Evolutionary conservation across 2,888 invertebrate genomes (phyloP).

Genomic region (Hydroisotoma schaefferi): DNA sequence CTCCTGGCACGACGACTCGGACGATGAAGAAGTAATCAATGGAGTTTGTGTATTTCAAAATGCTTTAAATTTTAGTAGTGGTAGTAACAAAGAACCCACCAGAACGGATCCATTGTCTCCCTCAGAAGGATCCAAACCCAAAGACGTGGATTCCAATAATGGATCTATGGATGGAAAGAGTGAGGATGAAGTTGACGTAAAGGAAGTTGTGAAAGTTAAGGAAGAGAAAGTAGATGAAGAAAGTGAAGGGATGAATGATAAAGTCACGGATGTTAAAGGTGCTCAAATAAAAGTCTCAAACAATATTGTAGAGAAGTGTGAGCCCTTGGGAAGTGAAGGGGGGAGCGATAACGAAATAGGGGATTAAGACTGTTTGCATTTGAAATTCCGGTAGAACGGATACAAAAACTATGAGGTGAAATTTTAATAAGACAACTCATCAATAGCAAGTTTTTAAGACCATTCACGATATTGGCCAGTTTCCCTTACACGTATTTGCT

Average conservation of each 20-base stretch:
- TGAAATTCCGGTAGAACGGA: neutral
- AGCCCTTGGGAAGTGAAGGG: constrained; percentile 2
- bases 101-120: constrained; percentile 70
- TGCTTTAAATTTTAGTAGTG: constrained; percentile 29
- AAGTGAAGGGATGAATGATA: constrained; percentile 41
- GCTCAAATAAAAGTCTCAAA: constrained; percentile 9
- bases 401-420: neutral
- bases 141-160: constrained; percentile 45
- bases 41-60: constrained; percentile 72
- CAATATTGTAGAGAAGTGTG: neutral
- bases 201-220: constrained; percentile 40
- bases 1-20: constrained; percentile 68
- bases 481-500: neutral
- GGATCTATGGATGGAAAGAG: constrained; percentile 43
- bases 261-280: constrained; percentile 33
- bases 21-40: constrained; percentile 73
- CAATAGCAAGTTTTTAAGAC: constrained; percentile 2
- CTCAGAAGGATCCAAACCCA: constrained; percentile 61
- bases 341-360: constrained; percentile 8
- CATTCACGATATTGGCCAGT: constrained; percentile 6
- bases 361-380: constrained; percentile 14
- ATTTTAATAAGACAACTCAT: constrained; percentile 7
- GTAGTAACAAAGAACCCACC: constrained; percentile 65
- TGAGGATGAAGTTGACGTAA: constrained; percentile 16
- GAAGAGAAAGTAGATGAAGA: constrained; percentile 50